Conservation (phyloP, 2,888 invertebrate genomes). For the Neocrepidodera transversa region DNA sequence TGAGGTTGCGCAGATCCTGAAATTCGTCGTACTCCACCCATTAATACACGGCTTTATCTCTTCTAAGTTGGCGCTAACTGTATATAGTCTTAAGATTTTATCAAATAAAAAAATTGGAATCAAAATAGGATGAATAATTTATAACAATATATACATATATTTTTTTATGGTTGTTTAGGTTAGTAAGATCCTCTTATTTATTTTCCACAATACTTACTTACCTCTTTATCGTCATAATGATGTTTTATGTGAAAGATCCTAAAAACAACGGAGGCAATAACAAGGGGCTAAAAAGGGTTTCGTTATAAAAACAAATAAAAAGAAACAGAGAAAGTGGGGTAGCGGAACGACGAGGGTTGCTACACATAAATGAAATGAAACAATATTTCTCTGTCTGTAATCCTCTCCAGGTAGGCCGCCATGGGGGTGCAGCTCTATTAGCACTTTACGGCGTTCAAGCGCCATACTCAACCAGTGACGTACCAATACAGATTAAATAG, state of each 20-base stretch:
- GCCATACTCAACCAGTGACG: slow-evolving; percentile 41
- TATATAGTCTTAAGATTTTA: too few species aligned
- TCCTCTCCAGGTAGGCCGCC: slow-evolving; percentile 45
- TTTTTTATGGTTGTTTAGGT: too few species aligned
- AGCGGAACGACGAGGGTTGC: slow-evolving; percentile 36
- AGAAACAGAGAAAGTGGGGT: slow-evolving; percentile 32
- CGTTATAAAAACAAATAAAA: slow-evolving; percentile 41
- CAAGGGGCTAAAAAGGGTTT: slow-evolving; percentile 37
- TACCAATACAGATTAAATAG: too few species aligned
- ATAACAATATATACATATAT: too few species aligned
- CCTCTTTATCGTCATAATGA: slow-evolving; percentile 23
- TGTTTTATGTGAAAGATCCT: slow-evolving; percentile 27
- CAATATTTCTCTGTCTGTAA: slow-evolving; percentile 50
- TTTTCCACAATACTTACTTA: background rate
- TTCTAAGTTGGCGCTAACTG: too few species aligned
- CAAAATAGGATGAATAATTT: too few species aligned
- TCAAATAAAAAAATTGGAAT: too few species aligned
- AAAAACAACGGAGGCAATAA: slow-evolving; percentile 38
- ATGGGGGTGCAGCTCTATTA: slow-evolving; percentile 48
- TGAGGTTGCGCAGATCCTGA: too few species aligned
- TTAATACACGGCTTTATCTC: too few species aligned
- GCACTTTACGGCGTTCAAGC: slow-evolving; percentile 48
- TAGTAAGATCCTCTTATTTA: too few species aligned
- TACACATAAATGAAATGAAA: slow-evolving; percentile 49
- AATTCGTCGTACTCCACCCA: too few species aligned